Evolutionary conservation across 2,888 invertebrate genomes (phyloP).

Genomic region (Clitarchus hookeri): DNA sequence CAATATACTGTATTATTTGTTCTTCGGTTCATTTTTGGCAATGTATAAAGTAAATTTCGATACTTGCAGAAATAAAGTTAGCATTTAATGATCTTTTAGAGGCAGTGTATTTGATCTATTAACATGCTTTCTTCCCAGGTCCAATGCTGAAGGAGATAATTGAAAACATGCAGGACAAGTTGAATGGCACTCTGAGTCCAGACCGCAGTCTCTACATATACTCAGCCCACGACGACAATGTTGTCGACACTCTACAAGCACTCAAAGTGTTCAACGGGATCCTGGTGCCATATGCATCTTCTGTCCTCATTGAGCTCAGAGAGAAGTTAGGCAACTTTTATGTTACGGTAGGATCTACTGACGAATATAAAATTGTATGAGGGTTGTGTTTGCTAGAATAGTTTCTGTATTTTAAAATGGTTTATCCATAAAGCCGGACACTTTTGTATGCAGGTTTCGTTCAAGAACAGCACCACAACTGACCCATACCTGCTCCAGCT

Average conservation of each 20-base stretch:
- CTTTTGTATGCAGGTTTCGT: conserved; percentile 20
- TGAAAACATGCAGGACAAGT: neutral
- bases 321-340: neutral
- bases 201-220: conserved; percentile 17
- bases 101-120: no score
- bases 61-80: no score
- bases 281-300: neutral
- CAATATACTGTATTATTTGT: no score
- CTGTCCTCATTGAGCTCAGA: conserved; percentile 17
- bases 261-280: conserved; percentile 16
- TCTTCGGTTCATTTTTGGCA: no score
- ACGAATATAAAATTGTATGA: neutral
- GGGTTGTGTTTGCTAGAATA: neutral
- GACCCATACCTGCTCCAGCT: conserved; percentile 19
- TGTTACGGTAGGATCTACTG: neutral
- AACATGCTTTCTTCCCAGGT: neutral
- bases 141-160: conserved; percentile 18
- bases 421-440: no score
- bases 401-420: neutral
- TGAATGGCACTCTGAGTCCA: neutral
- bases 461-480: conserved; percentile 14
- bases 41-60: no score
- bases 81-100: no score
- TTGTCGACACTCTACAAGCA: neutral
- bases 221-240: conserved; percentile 16